Conservation (phyloP, 2,113 vertebrate species). For the Kryptolebias marmoratus region DNA sequence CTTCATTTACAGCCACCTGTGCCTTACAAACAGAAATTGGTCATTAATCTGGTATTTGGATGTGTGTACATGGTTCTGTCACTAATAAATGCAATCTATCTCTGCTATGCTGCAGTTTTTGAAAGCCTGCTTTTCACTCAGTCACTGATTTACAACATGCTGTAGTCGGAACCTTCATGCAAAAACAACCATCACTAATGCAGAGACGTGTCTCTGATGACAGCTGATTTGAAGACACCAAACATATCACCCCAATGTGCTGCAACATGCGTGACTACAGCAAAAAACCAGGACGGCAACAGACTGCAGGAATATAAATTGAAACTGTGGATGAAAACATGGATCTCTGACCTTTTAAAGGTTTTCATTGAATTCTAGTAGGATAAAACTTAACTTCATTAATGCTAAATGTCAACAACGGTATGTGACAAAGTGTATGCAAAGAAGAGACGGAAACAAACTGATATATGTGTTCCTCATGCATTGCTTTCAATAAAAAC, state of each 20-base stretch:
- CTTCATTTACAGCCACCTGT: slow-evolving; percentile 39
- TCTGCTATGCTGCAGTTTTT: not conserved
- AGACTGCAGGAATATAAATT: not conserved
- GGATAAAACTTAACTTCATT: too few relatives aligned
- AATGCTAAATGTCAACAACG: too few relatives aligned
- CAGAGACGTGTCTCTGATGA: not conserved
- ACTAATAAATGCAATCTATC: not conserved
- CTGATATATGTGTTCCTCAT: not conserved
- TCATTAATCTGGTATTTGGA: slow-evolving; percentile 7
- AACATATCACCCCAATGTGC: not conserved
- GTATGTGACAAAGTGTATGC: too few relatives aligned
- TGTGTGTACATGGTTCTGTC: not conserved
- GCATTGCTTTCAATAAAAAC: too few relatives aligned
- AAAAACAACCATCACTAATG: slow-evolving; percentile 14
- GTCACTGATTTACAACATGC: not conserved
- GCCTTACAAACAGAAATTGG: slow-evolving; percentile 18
- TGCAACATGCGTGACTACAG: not conserved
- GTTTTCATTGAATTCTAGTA: too few relatives aligned
- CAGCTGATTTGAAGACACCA: slow-evolving; percentile 35
- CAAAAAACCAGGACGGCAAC: not conserved
- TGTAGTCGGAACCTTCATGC: not conserved
- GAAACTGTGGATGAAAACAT: too few relatives aligned
- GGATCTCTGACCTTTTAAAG: too few relatives aligned
- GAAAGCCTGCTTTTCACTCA: not conserved
- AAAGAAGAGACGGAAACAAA: not conserved